Conservation (phyloP, 2,888 invertebrate genomes). For the Ganaspis brasiliensis region DNA sequence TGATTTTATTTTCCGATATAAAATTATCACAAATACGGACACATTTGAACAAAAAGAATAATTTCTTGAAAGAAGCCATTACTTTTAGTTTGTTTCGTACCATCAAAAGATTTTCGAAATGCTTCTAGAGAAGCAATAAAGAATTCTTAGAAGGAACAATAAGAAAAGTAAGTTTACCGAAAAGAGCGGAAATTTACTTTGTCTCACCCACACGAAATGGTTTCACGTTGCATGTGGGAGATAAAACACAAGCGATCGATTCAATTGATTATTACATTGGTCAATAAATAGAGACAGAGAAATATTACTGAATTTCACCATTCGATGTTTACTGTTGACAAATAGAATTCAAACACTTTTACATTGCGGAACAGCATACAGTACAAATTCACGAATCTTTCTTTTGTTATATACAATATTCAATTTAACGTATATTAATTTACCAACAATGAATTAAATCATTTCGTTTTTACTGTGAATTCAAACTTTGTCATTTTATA, state of each 20-base stretch:
- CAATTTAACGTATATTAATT: too few species aligned
- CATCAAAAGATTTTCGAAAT: neutral
- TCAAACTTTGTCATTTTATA: too few species aligned
- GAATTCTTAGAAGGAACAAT: neutral
- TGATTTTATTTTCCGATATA: too few species aligned
- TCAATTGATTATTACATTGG: slow-evolving; percentile 18
- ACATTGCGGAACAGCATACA: neutral
- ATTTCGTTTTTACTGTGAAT: too few species aligned
- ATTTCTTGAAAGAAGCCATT: neutral
- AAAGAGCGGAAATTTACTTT: slow-evolving; percentile 12
- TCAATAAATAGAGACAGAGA: neutral
- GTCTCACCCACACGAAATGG: slow-evolving; percentile 18
- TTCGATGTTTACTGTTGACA: neutral
- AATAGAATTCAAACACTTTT: neutral
- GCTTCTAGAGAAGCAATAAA: slow-evolving; percentile 4
- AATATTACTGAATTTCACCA: slow-evolving; percentile 17
- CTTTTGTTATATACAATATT: neutral
- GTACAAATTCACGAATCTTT: neutral
- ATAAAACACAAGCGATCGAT: slow-evolving; percentile 18
- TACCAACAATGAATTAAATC: too few species aligned
- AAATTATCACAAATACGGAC: too few species aligned
- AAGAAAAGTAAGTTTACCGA: neutral
- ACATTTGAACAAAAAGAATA: too few species aligned
- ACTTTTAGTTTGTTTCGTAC: neutral
- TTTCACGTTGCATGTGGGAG: slow-evolving; percentile 23